Base-by-base conservation (phyloP, 2,797 vertebrate genomes). In the Phataginus tricuspis region DNA sequence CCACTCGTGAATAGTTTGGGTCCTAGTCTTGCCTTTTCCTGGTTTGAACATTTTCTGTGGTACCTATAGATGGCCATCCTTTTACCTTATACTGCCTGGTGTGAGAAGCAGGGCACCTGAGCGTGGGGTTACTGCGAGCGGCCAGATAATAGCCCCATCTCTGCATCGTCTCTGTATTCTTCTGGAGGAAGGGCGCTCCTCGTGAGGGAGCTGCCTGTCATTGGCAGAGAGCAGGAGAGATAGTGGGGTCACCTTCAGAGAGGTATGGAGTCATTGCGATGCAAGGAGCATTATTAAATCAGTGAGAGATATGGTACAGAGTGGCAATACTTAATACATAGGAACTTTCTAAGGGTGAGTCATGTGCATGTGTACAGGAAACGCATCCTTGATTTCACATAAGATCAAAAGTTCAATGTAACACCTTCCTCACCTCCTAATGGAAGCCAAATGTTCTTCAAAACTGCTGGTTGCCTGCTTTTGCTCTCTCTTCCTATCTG, bases 311-410 rank as follows among this genome's bases (percentile, higher is more conserved):
- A 0, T 1, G 39, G 27, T 90, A 18, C 6, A 37, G n/a, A 31
- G 71, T 31, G 23, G 45, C 45, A 13, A 29, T 69, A 42, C 71
- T 75, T n/a, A 95, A 19, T 55, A 51, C 31, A 34, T 21, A 31
- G 2, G 55, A 72, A 29, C 78, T 88, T 29, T 31, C 59, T 53
- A n/a, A 75, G 68, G 77, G 78, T 86, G 92, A 95, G n/a, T 93
- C 42, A 34, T 49, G 21, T 66, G 2, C 55, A n/a, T 80, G 71
- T 95, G 37, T 66, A 31, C 82, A 89, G 96, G 90, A 97, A 96
- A 34, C 39, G n/a, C 80, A 85, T 93, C 86, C 94, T 95, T 84
- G 77, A 90, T 93, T 86, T 78, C 34, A 80, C 39, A 2, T 12
- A 53, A 75, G 88, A 90, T 69, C 59, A 96, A n/a, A 82, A 88